Evolutionary conservation across 2,888 invertebrate species (phyloP), one percentile per base, ranked within the genome.

Genomic region (Stenchaetothrips biformis): DNA sequence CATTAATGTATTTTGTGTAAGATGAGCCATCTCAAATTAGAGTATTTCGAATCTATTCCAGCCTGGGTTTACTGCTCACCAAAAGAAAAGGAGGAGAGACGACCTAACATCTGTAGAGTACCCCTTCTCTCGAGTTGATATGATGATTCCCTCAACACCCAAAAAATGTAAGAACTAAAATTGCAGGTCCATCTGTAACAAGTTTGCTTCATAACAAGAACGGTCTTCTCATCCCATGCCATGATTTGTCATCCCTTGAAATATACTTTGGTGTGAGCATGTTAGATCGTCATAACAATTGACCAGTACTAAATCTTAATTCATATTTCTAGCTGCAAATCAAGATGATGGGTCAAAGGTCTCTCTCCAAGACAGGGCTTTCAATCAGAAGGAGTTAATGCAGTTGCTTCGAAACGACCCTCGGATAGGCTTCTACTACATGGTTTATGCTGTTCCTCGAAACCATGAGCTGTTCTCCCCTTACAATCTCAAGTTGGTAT

Each of bases 401-500:
- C 83, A 89, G 11, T 88, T 88, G 81, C 88, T 94, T 82, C 88
- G 89, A 62, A 86, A 85, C 1, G 88, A 90, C 82, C 89, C 89
- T 7, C 21, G 67, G 67, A 21, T 74, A 11, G 90, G 90, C 9
- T 96, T 95, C 85, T 89, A 94, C 7, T 96, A 96, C 85, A 90
- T 96, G 88, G 90, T 90, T 9, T 93, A 94, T 83, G 92, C 92
- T 74, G 92, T 93, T 1, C 90, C 92, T n/a, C 90, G 90, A 81
- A 90, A 91, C 7, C 94, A 93, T 82, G 91, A 92, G 83, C 90
- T 90, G 84, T 94, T 93, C 83, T 92, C 92, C 4, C 94, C 94
- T 0, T 94, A 94, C 84, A 92, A 92, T 81, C 88, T 94, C 59
- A 91, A 90, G 93, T 93, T 87, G 88, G 88, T 86, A 80, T 78